Base-by-base conservation (phyloP, 1,140 invertebrate genomes). In the Drosophila dunni region DNA sequence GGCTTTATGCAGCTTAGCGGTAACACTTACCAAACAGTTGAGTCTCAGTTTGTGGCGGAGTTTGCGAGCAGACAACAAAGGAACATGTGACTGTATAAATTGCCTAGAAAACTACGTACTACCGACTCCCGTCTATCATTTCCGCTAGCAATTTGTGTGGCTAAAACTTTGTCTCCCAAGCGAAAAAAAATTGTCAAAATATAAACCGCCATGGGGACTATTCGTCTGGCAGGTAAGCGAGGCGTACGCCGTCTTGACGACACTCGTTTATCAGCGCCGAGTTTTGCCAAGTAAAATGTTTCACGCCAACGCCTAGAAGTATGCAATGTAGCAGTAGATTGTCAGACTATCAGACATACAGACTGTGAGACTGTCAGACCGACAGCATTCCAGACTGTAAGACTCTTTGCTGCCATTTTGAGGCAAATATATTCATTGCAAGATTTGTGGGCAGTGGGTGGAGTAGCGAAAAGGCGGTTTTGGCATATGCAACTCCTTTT, bases 391-490 rank as follows among this genome's bases (percentile, higher is more conserved):
- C 67, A 44, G 42, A 13, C 40, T 13, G 40, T 5, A 3, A 42
- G 40, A 42, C 40, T 42, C 40, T n/a, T 5, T 42, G 40, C 63
- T 74, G 70, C 70, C 75, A 58, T 64, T 67, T 73, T 61, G 48
- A 44, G 57, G 50, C 74, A 89, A 88, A 88, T 88, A 84, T 88
- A 88, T 88, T 88, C 84, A 88, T 88, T 83, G 84, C 84, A 73
- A 78, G 69, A 88, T 89, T 88, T 88, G 84, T 83, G 69, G 67
- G 38, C 72, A 40, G 62, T 65, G 75, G 67, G 66, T 40, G 81
- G 68, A 73, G 61, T 10, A n/a, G 58, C 15, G 15, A 9, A 1
- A 44, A 60, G n/a, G n/a, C 51, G 42, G 5, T 58, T 81, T 86
- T 86, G 88, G 82, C 82, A 86, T 86, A 82, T 81, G 73, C 61